Base-by-base conservation (phyloP, 2,888 invertebrate species). In the Chymomyza procnemis region DNA sequence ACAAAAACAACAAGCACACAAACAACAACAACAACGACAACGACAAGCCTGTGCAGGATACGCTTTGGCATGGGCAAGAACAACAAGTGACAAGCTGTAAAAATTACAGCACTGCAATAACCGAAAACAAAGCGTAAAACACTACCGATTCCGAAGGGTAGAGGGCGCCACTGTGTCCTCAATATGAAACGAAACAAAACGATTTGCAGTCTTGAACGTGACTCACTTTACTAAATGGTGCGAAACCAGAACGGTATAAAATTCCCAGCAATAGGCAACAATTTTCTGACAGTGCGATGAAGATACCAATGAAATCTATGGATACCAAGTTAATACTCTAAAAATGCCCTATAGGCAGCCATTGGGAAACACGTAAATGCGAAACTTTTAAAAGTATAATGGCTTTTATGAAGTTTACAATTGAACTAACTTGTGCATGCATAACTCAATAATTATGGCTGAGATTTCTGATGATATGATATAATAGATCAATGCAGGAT, bases 181-280 rank as follows among this genome's bases (percentile, higher is more conserved):
- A 41, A 41, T 41, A 41, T 41, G 34, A 12, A 41, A 41, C 85
- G 80, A 84, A 72, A 79, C 74, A 50, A 65, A 71, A 75, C 81
- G 75, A 84, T 81, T 85, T 84, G 77, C 87, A 85, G 85, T 69
- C 81, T 85, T 76, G 80, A 75, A 82, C 81, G 81, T 82, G 81
- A 82, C 81, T 85, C 85, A 86, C 79, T 86, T 86, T 86, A 75
- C 87, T 86, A 81, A 86, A 86, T 82, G 86, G 72, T 84, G 79
- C 79, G 79, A 79, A 81, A 69, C 85, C 78, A 66, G 64, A 67
- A 64, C 62, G 57, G 54, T 62, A 34, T 48, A 55, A 59, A 66
- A 58, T 56, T 14, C 22, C 62, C 61, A 62, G 64, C 14, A 46
- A 67, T 30, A 22, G 56, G 56, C 46, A 34, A 46, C 56, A 59